Percentiles rank a stretch among this genome's conserved stretches.
phyloP scores from a whole-genome alignment of 2,113 vertebrate species.

The Strigops habroptila region DNA sequence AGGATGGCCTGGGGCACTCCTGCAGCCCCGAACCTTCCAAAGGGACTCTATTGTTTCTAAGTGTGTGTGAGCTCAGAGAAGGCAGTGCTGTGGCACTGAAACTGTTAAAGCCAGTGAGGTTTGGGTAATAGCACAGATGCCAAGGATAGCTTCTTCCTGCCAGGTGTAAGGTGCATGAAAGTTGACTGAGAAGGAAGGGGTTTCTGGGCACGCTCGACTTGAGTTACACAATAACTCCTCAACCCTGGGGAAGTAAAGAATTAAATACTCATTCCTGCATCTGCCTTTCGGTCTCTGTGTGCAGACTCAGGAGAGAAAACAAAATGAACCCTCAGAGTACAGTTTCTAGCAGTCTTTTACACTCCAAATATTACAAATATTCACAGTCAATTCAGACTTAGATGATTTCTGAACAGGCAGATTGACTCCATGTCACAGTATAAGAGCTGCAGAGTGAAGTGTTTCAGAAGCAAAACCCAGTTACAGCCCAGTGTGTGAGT shows the following conservation, averaged over 20 bases:
- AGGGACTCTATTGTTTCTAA: background rate
- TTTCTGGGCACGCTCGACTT: background rate
- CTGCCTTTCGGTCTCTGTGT: background rate
- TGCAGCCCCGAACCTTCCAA: background rate
- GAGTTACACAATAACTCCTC: background rate
- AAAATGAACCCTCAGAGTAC: background rate
- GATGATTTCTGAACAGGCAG: background rate
- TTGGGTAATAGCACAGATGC: background rate
- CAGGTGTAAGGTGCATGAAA: background rate
- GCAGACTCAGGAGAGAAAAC: background rate
- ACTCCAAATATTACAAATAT: background rate
- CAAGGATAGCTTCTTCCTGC: background rate
- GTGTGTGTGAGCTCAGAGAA: background rate
- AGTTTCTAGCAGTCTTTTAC: background rate
- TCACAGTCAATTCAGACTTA: background rate
- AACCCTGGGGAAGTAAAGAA: background rate
- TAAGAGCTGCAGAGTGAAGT: background rate
- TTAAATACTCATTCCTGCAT: background rate
- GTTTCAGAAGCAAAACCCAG: background rate
- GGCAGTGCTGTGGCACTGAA: background rate
- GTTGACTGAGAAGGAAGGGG: background rate
- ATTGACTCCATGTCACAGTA: background rate
- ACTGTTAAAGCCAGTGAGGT: background rate
- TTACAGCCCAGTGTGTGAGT: background rate
- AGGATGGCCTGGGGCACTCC: fast-evolving